These are phyloP conservation scores for Zygaena filipendulae DNA, from an alignment of 2,888 invertebrate genomes.

Conservation along the genomic window DNA sequence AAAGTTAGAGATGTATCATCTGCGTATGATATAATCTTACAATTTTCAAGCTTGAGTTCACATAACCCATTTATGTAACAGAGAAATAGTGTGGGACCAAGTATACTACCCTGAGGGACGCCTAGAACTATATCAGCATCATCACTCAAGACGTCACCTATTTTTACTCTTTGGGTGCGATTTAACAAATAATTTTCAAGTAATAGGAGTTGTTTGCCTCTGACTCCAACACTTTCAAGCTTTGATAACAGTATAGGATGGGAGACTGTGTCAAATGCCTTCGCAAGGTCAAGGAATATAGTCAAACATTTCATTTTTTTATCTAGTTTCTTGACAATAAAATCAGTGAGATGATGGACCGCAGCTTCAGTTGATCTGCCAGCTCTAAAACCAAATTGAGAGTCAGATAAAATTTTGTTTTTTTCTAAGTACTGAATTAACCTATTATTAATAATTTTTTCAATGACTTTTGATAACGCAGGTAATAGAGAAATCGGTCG, in stretches of 20 bases:
- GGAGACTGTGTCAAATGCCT: slow-evolving; percentile 1
- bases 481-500: slow-evolving; percentile 13
- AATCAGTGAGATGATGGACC: not conserved
- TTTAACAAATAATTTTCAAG: not conserved
- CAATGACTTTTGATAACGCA: slow-evolving; percentile 13
- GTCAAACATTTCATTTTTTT: not conserved
- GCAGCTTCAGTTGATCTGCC: slow-evolving; percentile 1
- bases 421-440: slow-evolving; percentile 6
- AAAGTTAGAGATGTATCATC: no score
- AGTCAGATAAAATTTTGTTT: slow-evolving; percentile 3
- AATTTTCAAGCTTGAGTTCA: no score
- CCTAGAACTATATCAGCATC: not conserved
- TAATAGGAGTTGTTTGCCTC: not conserved
- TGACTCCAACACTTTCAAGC: slow-evolving; percentile 1
- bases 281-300: slow-evolving; percentile 2
- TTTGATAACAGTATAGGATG: not conserved
- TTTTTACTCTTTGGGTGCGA: not conserved
- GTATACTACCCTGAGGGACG: no score
- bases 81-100: no score
- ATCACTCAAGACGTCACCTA: no score
- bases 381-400: slow-evolving; percentile 11
- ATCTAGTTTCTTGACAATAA: slow-evolving; percentile 1
- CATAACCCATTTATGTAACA: no score
- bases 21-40: no score
- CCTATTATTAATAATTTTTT: slow-evolving; percentile 11